Evolutionary conservation across 2,113 vertebrate species (phyloP).

Genomic region (Nesogale talazaci): DNA sequence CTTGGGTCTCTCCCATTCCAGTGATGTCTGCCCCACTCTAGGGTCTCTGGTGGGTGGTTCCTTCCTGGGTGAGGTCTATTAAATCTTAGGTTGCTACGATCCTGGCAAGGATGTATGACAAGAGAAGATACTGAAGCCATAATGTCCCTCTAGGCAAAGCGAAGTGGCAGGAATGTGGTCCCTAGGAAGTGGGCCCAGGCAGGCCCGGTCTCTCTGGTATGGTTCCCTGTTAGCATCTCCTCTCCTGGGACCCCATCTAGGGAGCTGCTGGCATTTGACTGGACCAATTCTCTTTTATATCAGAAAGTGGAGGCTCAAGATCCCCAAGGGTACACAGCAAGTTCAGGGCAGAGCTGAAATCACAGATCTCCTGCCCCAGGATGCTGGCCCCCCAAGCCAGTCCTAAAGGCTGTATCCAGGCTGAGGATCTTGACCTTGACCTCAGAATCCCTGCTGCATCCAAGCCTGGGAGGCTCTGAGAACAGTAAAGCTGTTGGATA

Average conservation of each 20-base stretch:
- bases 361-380: neutral
- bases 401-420: neutral
- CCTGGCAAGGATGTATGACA: neutral
- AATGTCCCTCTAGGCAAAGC: constrained; percentile 23
- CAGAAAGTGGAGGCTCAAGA: neutral
- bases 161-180: neutral
- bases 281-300: neutral
- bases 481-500: neutral
- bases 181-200: neutral
- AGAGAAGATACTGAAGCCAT: constrained; percentile 31
- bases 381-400: no score
- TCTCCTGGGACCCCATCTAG: neutral
- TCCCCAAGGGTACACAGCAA: neutral
- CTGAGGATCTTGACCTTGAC: neutral
- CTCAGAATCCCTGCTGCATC: neutral
- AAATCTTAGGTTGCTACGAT: neutral
- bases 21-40: neutral
- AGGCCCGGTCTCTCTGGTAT: neutral
- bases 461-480: neutral
- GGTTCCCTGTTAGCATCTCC: neutral
- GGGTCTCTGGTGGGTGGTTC: neutral
- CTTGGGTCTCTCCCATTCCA: neutral
- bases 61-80: constrained; percentile 23
- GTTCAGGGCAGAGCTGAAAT: neutral
- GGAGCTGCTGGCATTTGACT: constrained; percentile 31